These are phyloP conservation scores for Tanaodytes sp. DNA, from an alignment of 2,888 invertebrate genomes.

Conservation along the genomic window DNA sequence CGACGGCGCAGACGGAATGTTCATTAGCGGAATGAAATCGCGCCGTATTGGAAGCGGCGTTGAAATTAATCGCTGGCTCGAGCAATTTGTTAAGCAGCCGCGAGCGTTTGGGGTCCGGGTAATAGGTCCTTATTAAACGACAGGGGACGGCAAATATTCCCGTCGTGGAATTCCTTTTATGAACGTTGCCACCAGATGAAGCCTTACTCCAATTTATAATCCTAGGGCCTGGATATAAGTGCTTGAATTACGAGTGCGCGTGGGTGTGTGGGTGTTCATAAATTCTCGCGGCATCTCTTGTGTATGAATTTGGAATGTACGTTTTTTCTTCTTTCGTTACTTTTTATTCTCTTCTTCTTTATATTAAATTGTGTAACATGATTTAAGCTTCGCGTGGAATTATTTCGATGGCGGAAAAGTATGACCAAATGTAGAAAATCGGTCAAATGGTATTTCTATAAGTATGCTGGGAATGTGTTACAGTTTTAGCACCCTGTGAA, in stretches of 20 bases:
- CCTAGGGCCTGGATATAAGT: background rate
- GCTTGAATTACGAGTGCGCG: no score
- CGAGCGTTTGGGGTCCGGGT: conserved; percentile 15
- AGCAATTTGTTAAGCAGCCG: conserved; percentile 29
- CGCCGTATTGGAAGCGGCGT: conserved; percentile 21
- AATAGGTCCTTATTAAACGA: conserved; percentile 46
- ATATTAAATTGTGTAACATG: no score
- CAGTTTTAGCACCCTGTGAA: no score
- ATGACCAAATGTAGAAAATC: no score
- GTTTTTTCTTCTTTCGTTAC: no score
- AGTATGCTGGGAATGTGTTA: no score
- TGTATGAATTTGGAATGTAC: no score
- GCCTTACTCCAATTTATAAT: conserved; percentile 38
- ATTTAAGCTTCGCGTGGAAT: conserved; percentile 2
- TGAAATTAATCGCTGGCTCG: conserved; percentile 31
- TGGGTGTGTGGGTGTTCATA: no score
- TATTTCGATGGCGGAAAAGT: no score
- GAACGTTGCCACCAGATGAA: conserved; percentile 33
- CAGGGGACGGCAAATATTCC: conserved; percentile 41
- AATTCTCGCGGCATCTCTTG: no score
- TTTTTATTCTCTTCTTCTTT: no score
- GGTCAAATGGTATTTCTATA: no score
- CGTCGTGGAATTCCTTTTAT: conserved; percentile 46
- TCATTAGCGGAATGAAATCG: conserved; percentile 47
- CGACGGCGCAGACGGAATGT: conserved; percentile 22